phyloP scores from a whole-genome alignment of 1,140 invertebrate genomes.

The Pseudomyrmex pallidus region DNA sequence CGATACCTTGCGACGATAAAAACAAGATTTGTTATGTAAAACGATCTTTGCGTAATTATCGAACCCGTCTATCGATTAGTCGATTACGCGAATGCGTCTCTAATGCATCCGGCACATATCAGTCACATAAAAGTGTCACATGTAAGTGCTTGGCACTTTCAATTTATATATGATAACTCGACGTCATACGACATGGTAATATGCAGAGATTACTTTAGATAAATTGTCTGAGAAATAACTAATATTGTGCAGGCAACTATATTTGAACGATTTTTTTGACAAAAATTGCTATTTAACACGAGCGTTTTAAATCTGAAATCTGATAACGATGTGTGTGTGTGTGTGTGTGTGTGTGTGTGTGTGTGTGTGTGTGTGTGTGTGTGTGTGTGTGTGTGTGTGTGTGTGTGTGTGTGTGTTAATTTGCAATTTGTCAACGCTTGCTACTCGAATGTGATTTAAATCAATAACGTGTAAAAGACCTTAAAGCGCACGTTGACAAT shows the following conservation, averaged over 20 bases:
- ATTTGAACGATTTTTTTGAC: not conserved
- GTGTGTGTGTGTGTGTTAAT: not conserved
- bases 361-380: not conserved
- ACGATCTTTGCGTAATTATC: slow-evolving; percentile 16
- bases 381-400: not conserved
- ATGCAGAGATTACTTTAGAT: slow-evolving; percentile 21
- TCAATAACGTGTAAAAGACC: slow-evolving; percentile 6
- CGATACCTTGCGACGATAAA: not conserved
- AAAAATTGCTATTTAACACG: not conserved
- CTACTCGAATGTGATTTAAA: slow-evolving; percentile 8
- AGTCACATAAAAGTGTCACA: not conserved
- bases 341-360: not conserved
- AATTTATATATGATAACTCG: slow-evolving; percentile 35
- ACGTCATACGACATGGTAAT: not conserved
- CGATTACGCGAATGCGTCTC: not conserved
- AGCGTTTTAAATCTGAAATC: not conserved
- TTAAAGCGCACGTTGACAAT: not conserved
- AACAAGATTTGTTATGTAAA: slow-evolving; percentile 44
- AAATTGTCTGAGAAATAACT: slow-evolving; percentile 22
- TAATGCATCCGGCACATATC: slow-evolving; percentile 3
- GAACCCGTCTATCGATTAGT: slow-evolving; percentile 36
- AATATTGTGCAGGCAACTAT: not conserved
- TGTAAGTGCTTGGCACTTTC: slow-evolving; percentile 38
- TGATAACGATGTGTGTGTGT: not conserved
- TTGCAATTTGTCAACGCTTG: not conserved